Base-by-base conservation (phyloP, 1,140 invertebrate species). In the Drosophila kohkoa region DNA sequence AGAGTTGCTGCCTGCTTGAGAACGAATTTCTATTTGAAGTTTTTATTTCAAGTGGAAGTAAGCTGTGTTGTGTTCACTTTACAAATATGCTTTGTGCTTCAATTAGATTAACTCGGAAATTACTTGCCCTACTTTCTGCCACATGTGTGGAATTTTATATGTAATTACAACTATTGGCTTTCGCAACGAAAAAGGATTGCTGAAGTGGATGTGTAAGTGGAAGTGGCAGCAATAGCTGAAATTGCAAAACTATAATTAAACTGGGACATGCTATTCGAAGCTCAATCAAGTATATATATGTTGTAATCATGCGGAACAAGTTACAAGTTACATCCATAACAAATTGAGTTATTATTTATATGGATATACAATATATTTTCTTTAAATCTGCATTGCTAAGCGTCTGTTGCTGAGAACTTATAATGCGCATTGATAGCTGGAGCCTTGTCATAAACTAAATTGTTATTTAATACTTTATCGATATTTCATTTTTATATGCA, bases 401-500 rank as follows among this genome's bases (percentile, higher is more conserved):
- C 75, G 48, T 77, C 66, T 70, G 20, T 54, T 28, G 57, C 55
- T 20, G 48, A 25, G 20, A 73, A 52, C 52, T 57, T 81, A 16
- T 64, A 55, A 57, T 55, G 30, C 54, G 30, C 28, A 45, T 30
- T 75, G 82, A 81, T 75, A 71, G 73, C 52, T 67, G 28, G 66
- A 65, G 48, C 30, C 77, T 71, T 55, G 83, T 81, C 85, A 85
- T 89, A 89, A 89, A 89, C 75, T 85, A 90, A 89, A 89, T 81
- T 89, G 86, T 89, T 89, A 89, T 89, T 85, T 89, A 89, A 89
- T 89, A 89, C 79, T 90, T 89, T 82, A 89, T 89, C 85, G 85
- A 89, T 90, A 89, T 89, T 90, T 89, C 86, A 89, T 90, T 89
- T 89, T 89, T 90, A 89, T 89, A 89, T 89, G 85, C 81, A 90